Evolutionary conservation across 1,140 invertebrate genomes (phyloP).

Genomic region (Drosophila sturtevanti): DNA sequence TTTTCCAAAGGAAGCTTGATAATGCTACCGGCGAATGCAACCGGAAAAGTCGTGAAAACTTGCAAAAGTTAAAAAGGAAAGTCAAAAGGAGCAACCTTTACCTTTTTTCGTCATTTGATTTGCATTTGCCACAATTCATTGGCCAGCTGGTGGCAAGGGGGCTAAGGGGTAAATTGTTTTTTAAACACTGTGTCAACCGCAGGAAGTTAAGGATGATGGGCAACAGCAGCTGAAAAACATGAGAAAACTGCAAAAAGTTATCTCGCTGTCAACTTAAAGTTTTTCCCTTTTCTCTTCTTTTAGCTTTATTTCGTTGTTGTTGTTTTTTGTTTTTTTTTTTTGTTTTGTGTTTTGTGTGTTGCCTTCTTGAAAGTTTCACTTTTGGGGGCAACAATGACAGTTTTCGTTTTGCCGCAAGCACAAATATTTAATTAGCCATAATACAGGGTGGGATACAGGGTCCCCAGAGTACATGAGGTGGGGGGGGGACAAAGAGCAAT

Average conservation of each 20-base stretch:
- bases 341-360: neutral
- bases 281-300: slow-evolving; percentile 7
- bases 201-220: neutral
- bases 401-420: slow-evolving; percentile 46
- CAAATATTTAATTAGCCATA: slow-evolving; percentile 74
- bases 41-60: neutral
- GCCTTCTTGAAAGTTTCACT: slow-evolving; percentile 36
- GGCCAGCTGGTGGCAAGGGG: slow-evolving; percentile 1
- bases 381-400: slow-evolving; percentile 44
- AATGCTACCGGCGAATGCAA: slow-evolving; percentile 3
- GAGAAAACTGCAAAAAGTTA: slow-evolving; percentile 21
- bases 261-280: slow-evolving; percentile 35
- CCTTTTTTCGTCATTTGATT: slow-evolving; percentile 28
- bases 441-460: slow-evolving; percentile 30
- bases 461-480: neutral
- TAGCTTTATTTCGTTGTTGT: no score
- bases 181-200: slow-evolving; percentile 21
- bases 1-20: neutral
- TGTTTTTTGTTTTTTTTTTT: neutral
- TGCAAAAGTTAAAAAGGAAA: neutral
- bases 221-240: slow-evolving; percentile 29
- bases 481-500: neutral
- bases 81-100: neutral
- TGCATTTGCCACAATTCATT: slow-evolving; percentile 24
- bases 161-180: slow-evolving; percentile 39